Evolutionary conservation across 1,140 invertebrate species (phyloP), one percentile per base, ranked within the genome.

Genomic region (Elymnias hypermnestra): DNA sequence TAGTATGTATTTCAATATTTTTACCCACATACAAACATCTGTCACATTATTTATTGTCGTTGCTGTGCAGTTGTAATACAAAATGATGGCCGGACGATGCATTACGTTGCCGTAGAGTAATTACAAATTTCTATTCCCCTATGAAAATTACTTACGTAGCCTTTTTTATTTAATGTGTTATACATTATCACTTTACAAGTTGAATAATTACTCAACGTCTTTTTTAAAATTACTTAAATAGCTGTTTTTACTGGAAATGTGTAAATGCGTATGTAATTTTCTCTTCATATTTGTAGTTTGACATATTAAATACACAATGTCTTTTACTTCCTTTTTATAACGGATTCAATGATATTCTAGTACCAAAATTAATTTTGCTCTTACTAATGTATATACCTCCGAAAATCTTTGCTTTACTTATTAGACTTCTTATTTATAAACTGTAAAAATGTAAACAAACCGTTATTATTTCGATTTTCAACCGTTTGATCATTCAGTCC

Each of bases 91-190:
- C 43, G 23, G 46, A 41, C 45, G 51, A 46, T 58, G 54, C 51
- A 46, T 57, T 61, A 48, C 44, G 53, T 38, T 29, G 51, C 50
- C 51, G 33, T 41, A 12, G 14, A 36, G 52, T 50, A 67, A 67
- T 67, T 67, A 67, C 25, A 39, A 21, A 49, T 44, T 51, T 21
- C 39, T 50, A 50, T 50, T 50, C 47, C 47, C 43, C 40, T 33
- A 38, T 35, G 31, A 42, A 50, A 42, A 43, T 50, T 42, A 43
- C 25, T 29, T 15, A 31, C 39, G 15, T 23, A 36, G 18, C 9
- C 29, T 41, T 42, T 50, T 47, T 47, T 41, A 42, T 50, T 50
- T 50, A 50, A 50, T 50, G 47, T 50, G 47, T 43, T 50, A 43
- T 37, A 43, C 47, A 50, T 50, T 50, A 50, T 50, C 47, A 50